These are phyloP conservation scores for Caenorhabditis sp. DNA, from an alignment of 2,888 invertebrate species.

Conservation along the genomic window DNA sequence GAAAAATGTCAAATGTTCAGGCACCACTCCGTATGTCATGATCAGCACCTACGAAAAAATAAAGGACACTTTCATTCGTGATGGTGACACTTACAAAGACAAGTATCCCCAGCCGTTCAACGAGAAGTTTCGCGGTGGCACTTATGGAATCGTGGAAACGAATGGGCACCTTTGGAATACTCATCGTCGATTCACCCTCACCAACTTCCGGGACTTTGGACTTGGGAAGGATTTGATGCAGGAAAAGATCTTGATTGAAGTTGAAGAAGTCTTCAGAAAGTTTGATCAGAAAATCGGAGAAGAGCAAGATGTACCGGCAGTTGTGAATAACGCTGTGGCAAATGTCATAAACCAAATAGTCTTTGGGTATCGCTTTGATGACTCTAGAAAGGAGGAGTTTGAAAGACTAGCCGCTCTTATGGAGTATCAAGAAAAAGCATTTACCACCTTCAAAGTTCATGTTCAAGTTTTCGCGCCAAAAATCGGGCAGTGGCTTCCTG, in stretches of 20 bases:
- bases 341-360: slow-evolving; percentile 61
- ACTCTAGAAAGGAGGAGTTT: slow-evolving; percentile 33
- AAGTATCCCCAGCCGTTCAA: slow-evolving; percentile 27
- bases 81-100: slow-evolving; percentile 49
- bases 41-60: slow-evolving; percentile 52
- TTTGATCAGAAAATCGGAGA: slow-evolving; percentile 24
- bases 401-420: slow-evolving; percentile 24
- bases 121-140: slow-evolving; percentile 40
- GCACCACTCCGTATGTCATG: slow-evolving; percentile 40
- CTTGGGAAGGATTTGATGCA: slow-evolving; percentile 60
- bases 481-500: slow-evolving; percentile 29
- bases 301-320: slow-evolving; percentile 39
- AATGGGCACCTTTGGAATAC: slow-evolving; percentile 61
- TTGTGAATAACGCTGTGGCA: slow-evolving; percentile 49
- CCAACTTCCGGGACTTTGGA: slow-evolving; percentile 54
- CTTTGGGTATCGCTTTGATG: slow-evolving; percentile 68
- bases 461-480: slow-evolving; percentile 30
- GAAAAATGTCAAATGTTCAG: too few species aligned
- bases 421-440: slow-evolving; percentile 26
- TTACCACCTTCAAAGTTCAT: slow-evolving; percentile 6
- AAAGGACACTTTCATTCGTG: slow-evolving; percentile 44
- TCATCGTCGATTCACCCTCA: slow-evolving; percentile 57
- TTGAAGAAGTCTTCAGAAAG: slow-evolving; percentile 37
- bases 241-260: slow-evolving; percentile 52
- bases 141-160: slow-evolving; percentile 51